Conservation (phyloP, 2,888 invertebrate species). For the Epinotia bilunana region DNA sequence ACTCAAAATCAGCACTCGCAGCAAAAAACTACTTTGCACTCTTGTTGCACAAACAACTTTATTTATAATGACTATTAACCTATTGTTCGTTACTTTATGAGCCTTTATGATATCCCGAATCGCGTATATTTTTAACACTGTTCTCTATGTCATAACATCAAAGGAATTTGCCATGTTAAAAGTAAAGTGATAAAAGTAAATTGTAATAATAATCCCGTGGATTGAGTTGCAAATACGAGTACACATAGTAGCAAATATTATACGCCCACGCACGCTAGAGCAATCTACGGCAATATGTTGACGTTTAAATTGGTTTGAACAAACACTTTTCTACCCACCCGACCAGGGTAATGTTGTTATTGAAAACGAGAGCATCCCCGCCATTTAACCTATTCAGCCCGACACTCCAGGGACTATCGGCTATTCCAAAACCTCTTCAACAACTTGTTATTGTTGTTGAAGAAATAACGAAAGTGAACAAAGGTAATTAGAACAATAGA, state of each 20-base stretch:
- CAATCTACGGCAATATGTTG: constrained; percentile 27
- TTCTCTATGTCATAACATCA: not conserved
- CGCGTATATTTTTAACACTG: too few species aligned
- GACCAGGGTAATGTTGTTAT: constrained; percentile 43
- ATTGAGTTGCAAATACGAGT: not conserved
- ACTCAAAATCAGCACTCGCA: too few species aligned
- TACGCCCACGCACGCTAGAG: constrained; percentile 21
- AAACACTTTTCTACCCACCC: constrained; percentile 36
- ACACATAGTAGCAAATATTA: constrained; percentile 3
- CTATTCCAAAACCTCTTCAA: constrained; percentile 34
- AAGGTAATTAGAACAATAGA: constrained; percentile 17
- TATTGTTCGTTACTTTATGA: too few species aligned
- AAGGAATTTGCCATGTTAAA: not conserved
- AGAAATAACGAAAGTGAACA: constrained; percentile 13
- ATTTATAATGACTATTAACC: too few species aligned
- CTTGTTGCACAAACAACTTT: too few species aligned
- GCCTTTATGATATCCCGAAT: too few species aligned
- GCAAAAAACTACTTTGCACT: too few species aligned
- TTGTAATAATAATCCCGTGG: not conserved
- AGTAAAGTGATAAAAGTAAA: not conserved
- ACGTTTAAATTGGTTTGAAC: constrained; percentile 36
- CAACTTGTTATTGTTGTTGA: constrained; percentile 33
- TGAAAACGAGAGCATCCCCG: constrained; percentile 38
- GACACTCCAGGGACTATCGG: constrained; percentile 18
- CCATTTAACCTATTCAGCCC: constrained; percentile 32